A percentile compares a stretch with the other conserved stretches of the same genome.
Conservation (phyloP, 2,888 invertebrate genomes). For the Exocentrus adspersus region DNA sequence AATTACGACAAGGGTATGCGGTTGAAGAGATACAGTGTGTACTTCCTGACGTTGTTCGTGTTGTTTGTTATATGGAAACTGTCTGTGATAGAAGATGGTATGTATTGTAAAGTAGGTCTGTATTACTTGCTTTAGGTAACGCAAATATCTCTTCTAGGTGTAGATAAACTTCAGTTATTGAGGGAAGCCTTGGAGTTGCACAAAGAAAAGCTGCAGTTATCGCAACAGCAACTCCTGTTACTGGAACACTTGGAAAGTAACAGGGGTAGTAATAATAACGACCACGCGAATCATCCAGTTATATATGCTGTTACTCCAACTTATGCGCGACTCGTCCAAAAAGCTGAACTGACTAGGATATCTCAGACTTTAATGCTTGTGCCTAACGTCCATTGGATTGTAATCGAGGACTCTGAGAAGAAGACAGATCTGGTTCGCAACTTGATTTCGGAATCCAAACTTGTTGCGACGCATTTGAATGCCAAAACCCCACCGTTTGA, state of each 20-base stretch:
- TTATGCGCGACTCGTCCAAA: slow-evolving; percentile 86
- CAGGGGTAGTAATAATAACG: slow-evolving; percentile 44
- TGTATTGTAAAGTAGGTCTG: slow-evolving; percentile 12
- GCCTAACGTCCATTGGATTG: slow-evolving; percentile 92
- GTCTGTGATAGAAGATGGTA: slow-evolving; percentile 47
- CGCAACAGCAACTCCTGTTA: slow-evolving; percentile 56
- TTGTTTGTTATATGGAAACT: slow-evolving; percentile 54
- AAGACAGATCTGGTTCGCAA: slow-evolving; percentile 79
- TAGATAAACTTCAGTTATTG: slow-evolving; percentile 53
- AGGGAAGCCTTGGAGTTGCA: slow-evolving; percentile 54
- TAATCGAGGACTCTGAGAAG: slow-evolving; percentile 84
- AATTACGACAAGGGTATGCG: slow-evolving; percentile 49
- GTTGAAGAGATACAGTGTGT: slow-evolving; percentile 45
- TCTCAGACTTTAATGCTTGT: slow-evolving; percentile 88
- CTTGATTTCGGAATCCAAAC: slow-evolving; percentile 71
- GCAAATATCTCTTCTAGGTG: slow-evolving; percentile 44
- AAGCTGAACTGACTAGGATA: slow-evolving; percentile 92
- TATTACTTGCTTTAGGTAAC: background rate
- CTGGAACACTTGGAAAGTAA: slow-evolving; percentile 53
- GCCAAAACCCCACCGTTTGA: slow-evolving; percentile 76
- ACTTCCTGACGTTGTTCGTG: slow-evolving; percentile 50
- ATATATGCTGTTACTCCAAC: slow-evolving; percentile 96
- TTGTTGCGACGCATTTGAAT: slow-evolving; percentile 71
- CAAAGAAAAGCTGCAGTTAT: slow-evolving; percentile 56
- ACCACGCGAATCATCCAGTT: slow-evolving; percentile 65